Evolutionary conservation across 2,888 invertebrate genomes (phyloP).

Genomic region (Drosophila mulleri): DNA sequence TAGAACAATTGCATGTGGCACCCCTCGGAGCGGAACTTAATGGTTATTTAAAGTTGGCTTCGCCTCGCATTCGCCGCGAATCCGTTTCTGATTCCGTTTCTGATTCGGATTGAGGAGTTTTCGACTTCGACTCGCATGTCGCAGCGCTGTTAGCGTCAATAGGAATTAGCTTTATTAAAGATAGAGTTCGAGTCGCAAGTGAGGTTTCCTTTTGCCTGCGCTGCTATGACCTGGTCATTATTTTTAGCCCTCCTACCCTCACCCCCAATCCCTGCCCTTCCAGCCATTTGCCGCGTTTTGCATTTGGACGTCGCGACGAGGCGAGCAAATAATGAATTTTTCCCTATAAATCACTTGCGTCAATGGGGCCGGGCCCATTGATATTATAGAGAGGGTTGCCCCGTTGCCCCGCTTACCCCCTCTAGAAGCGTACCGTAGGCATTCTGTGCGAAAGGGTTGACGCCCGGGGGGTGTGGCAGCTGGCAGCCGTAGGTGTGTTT

Average conservation of each 20-base stretch:
- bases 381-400: conserved; percentile 34
- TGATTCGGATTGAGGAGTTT: conserved; percentile 24
- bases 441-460: conserved; percentile 51
- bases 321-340: conserved; percentile 76
- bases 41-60: conserved; percentile 59
- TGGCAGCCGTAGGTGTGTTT: conserved; percentile 73
- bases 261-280: background rate
- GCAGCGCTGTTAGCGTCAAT: conserved; percentile 72
- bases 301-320: conserved; percentile 56
- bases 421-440: conserved; percentile 45
- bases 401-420: background rate
- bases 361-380: conserved; percentile 78
- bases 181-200: conserved; percentile 55
- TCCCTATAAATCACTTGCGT: conserved; percentile 77
- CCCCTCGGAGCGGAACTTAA: conserved; percentile 48
- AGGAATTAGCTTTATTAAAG: conserved; percentile 79
- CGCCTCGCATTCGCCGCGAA: conserved; percentile 22
- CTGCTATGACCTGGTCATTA: conserved; percentile 59
- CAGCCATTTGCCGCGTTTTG: conserved; percentile 39
- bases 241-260: conserved; percentile 12
- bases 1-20: conserved; percentile 58
- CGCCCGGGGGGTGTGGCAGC: conserved; percentile 31
- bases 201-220: conserved; percentile 56
- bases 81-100: conserved; percentile 29
- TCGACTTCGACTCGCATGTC: conserved; percentile 67